Evolutionary conservation across 1,140 invertebrate species (phyloP).

Genomic region (Zaprionus ghesquierei): DNA sequence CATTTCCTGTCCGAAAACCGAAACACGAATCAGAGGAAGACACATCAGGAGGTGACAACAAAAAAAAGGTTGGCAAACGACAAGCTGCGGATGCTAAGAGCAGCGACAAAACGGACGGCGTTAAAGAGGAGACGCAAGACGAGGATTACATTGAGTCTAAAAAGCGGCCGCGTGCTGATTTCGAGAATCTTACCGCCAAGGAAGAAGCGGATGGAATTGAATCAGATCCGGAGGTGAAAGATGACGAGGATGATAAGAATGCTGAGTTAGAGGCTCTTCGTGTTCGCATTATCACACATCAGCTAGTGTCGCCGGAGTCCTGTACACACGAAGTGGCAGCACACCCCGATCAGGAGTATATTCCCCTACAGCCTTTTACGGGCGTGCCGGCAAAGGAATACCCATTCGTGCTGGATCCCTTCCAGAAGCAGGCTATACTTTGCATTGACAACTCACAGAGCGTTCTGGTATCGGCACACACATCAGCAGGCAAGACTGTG

Average conservation of each 20-base stretch:
- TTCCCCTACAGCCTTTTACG: slow-evolving; percentile 86
- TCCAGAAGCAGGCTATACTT: slow-evolving; percentile 98
- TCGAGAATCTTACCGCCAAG: neutral
- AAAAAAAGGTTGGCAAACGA: slow-evolving; percentile 40
- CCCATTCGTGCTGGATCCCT: slow-evolving; percentile 97
- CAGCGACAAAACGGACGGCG: neutral
- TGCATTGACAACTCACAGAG: slow-evolving; percentile 99
- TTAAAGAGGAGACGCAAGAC: neutral
- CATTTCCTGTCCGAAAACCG: neutral
- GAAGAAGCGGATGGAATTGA: neutral
- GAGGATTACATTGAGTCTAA: neutral
- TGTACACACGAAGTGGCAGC: slow-evolving; percentile 97
- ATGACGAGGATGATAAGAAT: slow-evolving; percentile 7
- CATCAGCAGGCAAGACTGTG: slow-evolving; percentile 99
- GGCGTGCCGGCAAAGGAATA: slow-evolving; percentile 95
- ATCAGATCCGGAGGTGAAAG: slow-evolving; percentile 1
- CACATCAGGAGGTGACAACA: neutral
- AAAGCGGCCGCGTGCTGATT: slow-evolving; percentile 33
- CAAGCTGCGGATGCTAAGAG: slow-evolving; percentile 2
- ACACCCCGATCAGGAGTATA: slow-evolving; percentile 92
- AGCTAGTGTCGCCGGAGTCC: slow-evolving; percentile 93
- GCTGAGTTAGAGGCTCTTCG: slow-evolving; percentile 70
- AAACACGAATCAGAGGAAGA: neutral
- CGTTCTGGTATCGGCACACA: slow-evolving; percentile 99
- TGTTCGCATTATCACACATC: slow-evolving; percentile 91